phyloP scores from a whole-genome alignment of 2,113 vertebrate genomes.

The Neolamprologus longior region DNA sequence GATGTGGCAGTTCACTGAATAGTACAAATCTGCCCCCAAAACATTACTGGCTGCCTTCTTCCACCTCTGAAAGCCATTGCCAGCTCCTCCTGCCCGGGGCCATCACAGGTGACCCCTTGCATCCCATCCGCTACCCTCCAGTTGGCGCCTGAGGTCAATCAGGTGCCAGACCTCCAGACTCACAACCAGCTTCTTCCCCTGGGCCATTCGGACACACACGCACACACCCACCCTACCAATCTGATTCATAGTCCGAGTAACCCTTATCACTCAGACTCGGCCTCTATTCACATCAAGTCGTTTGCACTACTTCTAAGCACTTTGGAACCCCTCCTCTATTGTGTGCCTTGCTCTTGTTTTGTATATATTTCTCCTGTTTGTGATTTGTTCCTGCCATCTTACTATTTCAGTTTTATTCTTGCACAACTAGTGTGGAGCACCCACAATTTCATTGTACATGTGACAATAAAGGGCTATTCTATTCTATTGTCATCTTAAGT shows the following conservation, averaged over 20 bases:
- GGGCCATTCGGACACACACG: not conserved
- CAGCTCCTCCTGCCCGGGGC: not conserved
- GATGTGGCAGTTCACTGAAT: not conserved
- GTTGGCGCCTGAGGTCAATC: not conserved
- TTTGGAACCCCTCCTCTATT: not conserved
- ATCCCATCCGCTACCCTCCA: not conserved
- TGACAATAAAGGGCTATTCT: not conserved
- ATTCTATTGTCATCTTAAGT: fast-evolving
- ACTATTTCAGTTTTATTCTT: not conserved
- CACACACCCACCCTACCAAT: not conserved
- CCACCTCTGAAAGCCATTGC: not conserved
- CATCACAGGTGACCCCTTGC: not conserved
- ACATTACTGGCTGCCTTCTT: not conserved
- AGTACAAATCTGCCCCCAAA: not conserved
- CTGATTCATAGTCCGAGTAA: not conserved
- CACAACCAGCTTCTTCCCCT: not conserved
- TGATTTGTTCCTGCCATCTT: not conserved
- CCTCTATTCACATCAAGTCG: not conserved
- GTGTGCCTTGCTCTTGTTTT: not conserved
- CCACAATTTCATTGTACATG: not conserved
- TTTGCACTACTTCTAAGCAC: not conserved
- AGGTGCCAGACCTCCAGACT: not conserved
- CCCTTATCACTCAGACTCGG: not conserved
- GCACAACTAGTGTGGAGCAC: not conserved
- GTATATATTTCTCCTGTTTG: not conserved